Evolutionary conservation across 2,888 invertebrate species (phyloP).

Genomic region (Stenotaenia linearis): DNA sequence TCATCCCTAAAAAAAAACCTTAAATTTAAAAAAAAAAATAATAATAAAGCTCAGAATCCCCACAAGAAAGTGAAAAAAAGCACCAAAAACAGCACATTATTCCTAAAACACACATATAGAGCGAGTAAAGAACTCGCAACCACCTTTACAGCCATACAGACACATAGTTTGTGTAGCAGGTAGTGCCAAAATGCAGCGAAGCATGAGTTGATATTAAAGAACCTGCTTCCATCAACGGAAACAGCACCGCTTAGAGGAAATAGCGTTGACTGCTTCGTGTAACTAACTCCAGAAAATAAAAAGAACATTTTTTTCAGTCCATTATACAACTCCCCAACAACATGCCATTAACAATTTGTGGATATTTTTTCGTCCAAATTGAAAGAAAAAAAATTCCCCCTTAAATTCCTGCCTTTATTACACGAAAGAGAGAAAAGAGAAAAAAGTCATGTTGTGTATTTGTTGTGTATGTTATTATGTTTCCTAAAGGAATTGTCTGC

Average conservation of each 20-base stretch:
- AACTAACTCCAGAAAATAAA: background rate
- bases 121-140: background rate
- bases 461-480: background rate
- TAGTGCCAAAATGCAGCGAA: background rate
- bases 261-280: background rate
- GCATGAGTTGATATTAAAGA: background rate
- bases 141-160: background rate
- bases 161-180: background rate
- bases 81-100: background rate
- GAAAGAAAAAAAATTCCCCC: background rate
- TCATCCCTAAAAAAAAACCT: background rate
- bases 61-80: background rate
- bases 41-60: background rate
- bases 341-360: background rate
- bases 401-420: background rate
- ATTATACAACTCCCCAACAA: background rate
- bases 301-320: background rate
- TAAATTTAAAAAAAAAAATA: background rate
- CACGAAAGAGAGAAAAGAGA: background rate
- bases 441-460: background rate
- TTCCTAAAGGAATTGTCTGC: background rate
- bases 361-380: background rate
- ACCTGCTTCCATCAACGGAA: background rate
- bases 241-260: background rate
- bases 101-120: background rate